Conservation (phyloP, 2,888 invertebrate species). For the Timema cristinae region DNA sequence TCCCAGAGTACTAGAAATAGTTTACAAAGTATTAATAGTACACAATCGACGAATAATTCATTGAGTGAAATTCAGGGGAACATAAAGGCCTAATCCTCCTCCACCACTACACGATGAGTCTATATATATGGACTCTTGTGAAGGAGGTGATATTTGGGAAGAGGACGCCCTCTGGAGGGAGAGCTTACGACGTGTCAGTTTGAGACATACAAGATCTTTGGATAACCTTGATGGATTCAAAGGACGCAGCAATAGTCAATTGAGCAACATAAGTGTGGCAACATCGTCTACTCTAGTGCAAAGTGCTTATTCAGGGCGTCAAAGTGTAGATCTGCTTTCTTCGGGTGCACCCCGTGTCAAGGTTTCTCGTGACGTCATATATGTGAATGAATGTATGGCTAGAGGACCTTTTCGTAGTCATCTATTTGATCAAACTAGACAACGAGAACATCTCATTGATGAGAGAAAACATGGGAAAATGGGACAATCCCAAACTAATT, state of each 20-base stretch:
- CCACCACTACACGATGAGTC: slow-evolving; percentile 23
- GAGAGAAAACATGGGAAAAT: too few relatives aligned
- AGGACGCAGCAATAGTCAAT: slow-evolving; percentile 21
- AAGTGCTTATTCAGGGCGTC: slow-evolving; percentile 28
- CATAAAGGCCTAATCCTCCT: slow-evolving; percentile 22
- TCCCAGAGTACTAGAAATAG: too few relatives aligned
- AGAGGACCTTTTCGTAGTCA: slow-evolving; percentile 39
- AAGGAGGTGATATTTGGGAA: slow-evolving; percentile 75
- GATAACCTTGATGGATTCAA: slow-evolving; percentile 65
- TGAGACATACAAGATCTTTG: slow-evolving; percentile 76
- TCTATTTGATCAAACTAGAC: too few relatives aligned
- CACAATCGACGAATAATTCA: too few relatives aligned
- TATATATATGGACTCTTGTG: slow-evolving; percentile 38
- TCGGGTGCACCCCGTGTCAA: slow-evolving; percentile 43
- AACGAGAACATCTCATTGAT: too few relatives aligned
- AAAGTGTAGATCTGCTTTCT: slow-evolving; percentile 32
- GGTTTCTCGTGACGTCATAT: slow-evolving; percentile 68
- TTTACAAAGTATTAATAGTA: too few relatives aligned
- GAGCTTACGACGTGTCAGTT: slow-evolving; percentile 70
- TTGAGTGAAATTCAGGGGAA: slow-evolving; percentile 3
- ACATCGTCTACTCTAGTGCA: slow-evolving; percentile 20
- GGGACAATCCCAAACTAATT: not conserved
- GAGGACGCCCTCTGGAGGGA: slow-evolving; percentile 80
- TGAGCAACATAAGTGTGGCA: slow-evolving; percentile 22
- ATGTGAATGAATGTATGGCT: slow-evolving; percentile 60